Percentiles rank a stretch among this genome's conserved stretches.
These are phyloP conservation scores for Myiothlypis coronata DNA, from an alignment of 2,797 vertebrate species.

Conservation along the genomic window DNA sequence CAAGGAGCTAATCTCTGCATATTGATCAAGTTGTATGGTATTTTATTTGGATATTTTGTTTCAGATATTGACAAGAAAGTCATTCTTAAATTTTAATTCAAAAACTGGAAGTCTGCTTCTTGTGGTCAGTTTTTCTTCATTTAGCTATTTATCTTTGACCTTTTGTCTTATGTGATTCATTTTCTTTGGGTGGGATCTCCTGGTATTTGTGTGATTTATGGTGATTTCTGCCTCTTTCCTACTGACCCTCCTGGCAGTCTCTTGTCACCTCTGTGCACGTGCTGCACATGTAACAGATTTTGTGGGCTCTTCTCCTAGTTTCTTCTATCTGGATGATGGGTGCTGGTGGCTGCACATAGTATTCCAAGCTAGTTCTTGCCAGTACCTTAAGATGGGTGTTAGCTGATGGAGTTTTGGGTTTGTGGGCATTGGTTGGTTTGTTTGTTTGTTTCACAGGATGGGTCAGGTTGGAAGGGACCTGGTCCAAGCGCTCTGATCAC, in stretches of 20 bases:
- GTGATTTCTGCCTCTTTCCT: neutral
- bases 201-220: neutral
- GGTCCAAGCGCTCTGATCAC: neutral
- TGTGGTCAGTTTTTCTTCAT: neutral
- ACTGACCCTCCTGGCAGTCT: neutral
- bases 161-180: neutral
- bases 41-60: neutral
- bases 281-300: neutral
- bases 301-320: rapidly evolving
- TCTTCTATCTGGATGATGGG: rapidly evolving
- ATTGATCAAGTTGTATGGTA: rapidly evolving
- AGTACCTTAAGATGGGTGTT: neutral
- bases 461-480: neutral
- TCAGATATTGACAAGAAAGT: neutral
- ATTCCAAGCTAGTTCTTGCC: neutral
- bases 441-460: neutral
- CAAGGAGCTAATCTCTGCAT: neutral
- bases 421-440: neutral
- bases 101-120: neutral
- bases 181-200: neutral
- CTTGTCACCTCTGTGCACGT: rapidly evolving
- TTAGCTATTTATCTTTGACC: neutral
- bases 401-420: neutral
- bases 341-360: neutral
- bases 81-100: neutral